Conservation (phyloP, 2,113 vertebrate genomes). For the Verasper variegatus region DNA sequence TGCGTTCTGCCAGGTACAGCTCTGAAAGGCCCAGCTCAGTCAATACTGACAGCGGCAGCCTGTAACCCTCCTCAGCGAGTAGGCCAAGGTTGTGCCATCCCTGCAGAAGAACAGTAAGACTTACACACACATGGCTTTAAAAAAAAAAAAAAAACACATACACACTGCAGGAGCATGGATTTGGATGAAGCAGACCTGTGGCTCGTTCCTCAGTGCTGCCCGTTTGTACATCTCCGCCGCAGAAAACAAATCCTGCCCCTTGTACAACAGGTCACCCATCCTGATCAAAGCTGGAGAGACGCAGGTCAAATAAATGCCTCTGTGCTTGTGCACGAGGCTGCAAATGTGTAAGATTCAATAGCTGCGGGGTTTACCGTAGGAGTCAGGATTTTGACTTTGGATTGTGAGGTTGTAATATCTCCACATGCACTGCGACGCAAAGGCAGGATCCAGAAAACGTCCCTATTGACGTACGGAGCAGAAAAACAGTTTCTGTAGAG, state of each 20-base stretch:
- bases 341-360: background rate
- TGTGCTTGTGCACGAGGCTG: background rate
- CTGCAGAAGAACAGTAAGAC: slow-evolving; percentile 59
- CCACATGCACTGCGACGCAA: slow-evolving; percentile 73
- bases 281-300: slow-evolving; percentile 77
- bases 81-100: slow-evolving; percentile 85
- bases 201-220: slow-evolving; percentile 78
- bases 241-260: slow-evolving; percentile 61
- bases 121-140: background rate
- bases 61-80: slow-evolving; percentile 79
- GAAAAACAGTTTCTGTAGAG: background rate
- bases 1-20: slow-evolving; percentile 67
- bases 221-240: slow-evolving; percentile 82
- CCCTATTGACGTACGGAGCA: slow-evolving; percentile 53
- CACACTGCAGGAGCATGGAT: background rate
- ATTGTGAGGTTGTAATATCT: slow-evolving; percentile 83
- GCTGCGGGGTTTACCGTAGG: slow-evolving; percentile 73
- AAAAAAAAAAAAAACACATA: background rate
- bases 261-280: slow-evolving; percentile 83
- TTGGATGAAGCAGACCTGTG: slow-evolving; percentile 76
- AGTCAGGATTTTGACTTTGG: slow-evolving; percentile 70
- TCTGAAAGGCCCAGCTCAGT: slow-evolving; percentile 74
- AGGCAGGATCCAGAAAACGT: slow-evolving; percentile 65
- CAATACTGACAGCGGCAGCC: slow-evolving; percentile 69
- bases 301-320: background rate